Evolutionary conservation across 2,797 vertebrate species (phyloP).

Genomic region (Salmo trutta): DNA sequence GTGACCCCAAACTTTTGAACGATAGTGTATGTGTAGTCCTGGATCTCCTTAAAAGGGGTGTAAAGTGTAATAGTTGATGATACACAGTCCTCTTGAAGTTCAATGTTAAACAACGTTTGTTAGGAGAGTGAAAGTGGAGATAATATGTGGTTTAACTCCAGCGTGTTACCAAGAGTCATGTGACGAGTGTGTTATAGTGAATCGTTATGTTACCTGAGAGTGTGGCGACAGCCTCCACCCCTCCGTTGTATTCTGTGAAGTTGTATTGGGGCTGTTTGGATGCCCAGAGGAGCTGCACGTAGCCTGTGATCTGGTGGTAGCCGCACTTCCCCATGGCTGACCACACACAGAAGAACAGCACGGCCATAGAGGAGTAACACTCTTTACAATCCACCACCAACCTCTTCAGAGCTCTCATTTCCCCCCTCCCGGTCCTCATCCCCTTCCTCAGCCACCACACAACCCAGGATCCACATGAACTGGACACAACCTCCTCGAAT

Average conservation of each 20-base stretch:
- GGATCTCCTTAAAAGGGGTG: no score
- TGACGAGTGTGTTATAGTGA: not conserved
- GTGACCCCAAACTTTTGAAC: no score
- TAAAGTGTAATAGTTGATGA: no score
- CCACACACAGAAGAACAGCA: conserved; percentile 83
- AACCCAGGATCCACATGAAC: not conserved
- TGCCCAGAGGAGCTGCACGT: conserved; percentile 79
- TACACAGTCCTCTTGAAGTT: no score
- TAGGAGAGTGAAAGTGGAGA: not conserved
- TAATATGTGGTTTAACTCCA: no score
- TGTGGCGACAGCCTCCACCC: conserved; percentile 76
- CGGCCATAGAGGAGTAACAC: conserved; percentile 71
- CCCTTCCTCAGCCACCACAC: not conserved
- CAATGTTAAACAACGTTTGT: not conserved
- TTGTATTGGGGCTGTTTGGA: conserved; percentile 65
- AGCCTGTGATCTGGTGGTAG: conserved; percentile 78
- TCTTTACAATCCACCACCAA: conserved; percentile 70
- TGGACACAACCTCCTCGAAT: not conserved
- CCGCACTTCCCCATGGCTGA: conserved; percentile 79
- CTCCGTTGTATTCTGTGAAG: conserved; percentile 76
- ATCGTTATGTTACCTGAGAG: conserved; percentile 64
- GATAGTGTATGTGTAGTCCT: no score
- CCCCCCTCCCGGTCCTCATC: not conserved
- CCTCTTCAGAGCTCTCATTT: conserved; percentile 46
- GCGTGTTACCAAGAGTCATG: not conserved